These are phyloP conservation scores for cattle (Bos taurus) DNA, from an alignment of 2,113 vertebrate species.

Conservation along the genomic window ARS-UCD2.0 NC_037330.1:52485501-52486000, in stretches of 20 bases:
- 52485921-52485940: not conserved
- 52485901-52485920: not conserved
- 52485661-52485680: not conserved
- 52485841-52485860: not conserved
- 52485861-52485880: not conserved
- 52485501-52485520: not conserved
- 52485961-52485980: not conserved
- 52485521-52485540: not conserved
- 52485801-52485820: not conserved
- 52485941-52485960: not conserved
- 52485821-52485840: not conserved
- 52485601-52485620: not conserved
- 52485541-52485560: not conserved
- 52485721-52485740: not conserved
- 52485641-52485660: not conserved
- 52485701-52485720: not conserved
- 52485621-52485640: not conserved
- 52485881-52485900: not conserved
- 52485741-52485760: not conserved
- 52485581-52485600: not conserved
- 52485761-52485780: not conserved
- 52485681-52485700: not conserved
- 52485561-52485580: not conserved
- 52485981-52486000: not conserved
- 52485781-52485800: not conserved